Evolutionary conservation across 2,888 invertebrate species (phyloP), one percentile per base, ranked within the genome.

Genomic region (Drosophila paracracens): DNA sequence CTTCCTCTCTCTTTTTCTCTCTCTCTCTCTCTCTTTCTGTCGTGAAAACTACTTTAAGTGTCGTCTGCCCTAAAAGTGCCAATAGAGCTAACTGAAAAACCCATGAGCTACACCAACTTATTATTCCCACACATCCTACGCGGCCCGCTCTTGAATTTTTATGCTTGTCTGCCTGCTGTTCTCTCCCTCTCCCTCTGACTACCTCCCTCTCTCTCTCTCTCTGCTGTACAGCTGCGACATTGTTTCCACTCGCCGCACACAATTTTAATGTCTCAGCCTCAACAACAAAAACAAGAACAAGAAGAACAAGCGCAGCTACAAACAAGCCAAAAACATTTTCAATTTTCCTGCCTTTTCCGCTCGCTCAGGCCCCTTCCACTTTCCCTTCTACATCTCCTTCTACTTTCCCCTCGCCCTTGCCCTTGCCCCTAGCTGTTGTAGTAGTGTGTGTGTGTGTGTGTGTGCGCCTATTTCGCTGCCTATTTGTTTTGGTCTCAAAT

Each of bases 401-500:
- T 35, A 0, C 18, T 0, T 18, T 25, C 4, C 46, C 16, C 16
- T 46, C 25, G 13, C 21, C 13, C 0, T 13, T 3, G 6, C 21
- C n/a, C 11, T 43, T 11, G 11, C 6, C 21, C 21, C 40, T 43
- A 2, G 21, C 2, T 36, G 36, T 36, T 16, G 36, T 36, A 36
- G 36, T 36, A 16, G 5, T 43, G 21, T 43, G 21, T 38, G 35
- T 35, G 18, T 21, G 13, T 35, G 35, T 38, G 74, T 75, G 66
- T 68, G 63, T 76, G 80, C 74, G 81, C 67, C 76, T 81, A 73
- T 69, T 83, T 88, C 79, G 77, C 78, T 87, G 88, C 82, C 91
- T 87, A 88, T 88, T 88, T 88, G 87, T 88, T 88, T 88, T 88
- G 87, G 87, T 88, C 87, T 88, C 87, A 75, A 82, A 90, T 88